Base-by-base conservation (phyloP, 2,888 invertebrate genomes). In the Parnassius apollo region DNA sequence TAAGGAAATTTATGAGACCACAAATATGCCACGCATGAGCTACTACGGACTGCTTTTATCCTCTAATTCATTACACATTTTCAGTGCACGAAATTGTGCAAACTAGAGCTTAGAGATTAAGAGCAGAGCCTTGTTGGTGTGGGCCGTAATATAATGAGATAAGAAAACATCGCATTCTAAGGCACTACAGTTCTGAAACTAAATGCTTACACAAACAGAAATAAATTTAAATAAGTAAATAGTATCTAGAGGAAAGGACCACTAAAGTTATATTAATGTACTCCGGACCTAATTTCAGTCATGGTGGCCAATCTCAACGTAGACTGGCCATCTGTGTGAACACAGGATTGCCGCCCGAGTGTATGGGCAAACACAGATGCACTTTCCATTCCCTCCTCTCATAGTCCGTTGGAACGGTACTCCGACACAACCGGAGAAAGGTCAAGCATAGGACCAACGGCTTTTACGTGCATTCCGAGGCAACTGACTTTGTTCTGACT, bases 81-180 rank as follows among this genome's bases (percentile, higher is more conserved):
- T 85, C 83, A 87, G 84, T 82, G 76, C 78, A 74, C 63, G 75
- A 80, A 75, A 78, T 82, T 78, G 82, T 78, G 77, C 78, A 82
- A 83, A 83, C 79, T 82, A 81, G 83, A 81, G 75, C 76, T 78
- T 73, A 77, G 78, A 79, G 83, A 80, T 83, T 81, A 78, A 78
- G 78, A 72, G 75, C 74, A 75, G 73, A 74, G 75, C 67, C 71
- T 60, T 59, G 74, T 71, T 72, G 70, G 73, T 75, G 74, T 67
- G 68, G 65, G 71, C 52, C 62, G 58, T 62, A 75, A 75, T 79
- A 81, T 85, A 84, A 86, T 83, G 83, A 83, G 80, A 83, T 80
- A 78, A 77, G 76, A 79, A 79, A 81, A 82, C 78, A 73, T 49
- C 58, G 66, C 66, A 71, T 70, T 69, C 67, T 66, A 72, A 75